Evolutionary conservation across 2,113 vertebrate species (phyloP).

Genomic region (Pygoscelis antarcticus): DNA sequence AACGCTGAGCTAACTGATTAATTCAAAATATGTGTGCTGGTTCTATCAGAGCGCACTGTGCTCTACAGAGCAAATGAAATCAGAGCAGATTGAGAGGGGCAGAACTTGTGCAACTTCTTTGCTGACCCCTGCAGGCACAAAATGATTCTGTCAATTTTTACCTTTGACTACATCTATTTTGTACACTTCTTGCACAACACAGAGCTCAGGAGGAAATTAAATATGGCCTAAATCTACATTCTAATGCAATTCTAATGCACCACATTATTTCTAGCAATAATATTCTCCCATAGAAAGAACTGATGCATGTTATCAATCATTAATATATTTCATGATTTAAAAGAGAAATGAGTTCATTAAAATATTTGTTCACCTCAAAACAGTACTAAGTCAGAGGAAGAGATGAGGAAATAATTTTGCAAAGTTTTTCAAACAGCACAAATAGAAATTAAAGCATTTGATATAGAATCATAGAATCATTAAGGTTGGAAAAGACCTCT

Average conservation of each 20-base stretch:
- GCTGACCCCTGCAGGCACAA: conserved; percentile 45
- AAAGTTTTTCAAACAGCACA: not conserved
- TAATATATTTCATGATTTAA: conserved; percentile 39
- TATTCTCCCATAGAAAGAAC: not conserved
- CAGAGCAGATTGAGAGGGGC: not conserved
- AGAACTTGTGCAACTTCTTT: not conserved
- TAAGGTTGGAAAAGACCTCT: too few species aligned
- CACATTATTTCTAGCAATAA: conserved; percentile 14
- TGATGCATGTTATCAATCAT: conserved; percentile 6
- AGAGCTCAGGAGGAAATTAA: conserved; percentile 2
- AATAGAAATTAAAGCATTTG: not conserved
- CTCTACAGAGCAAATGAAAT: not conserved
- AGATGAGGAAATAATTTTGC: not conserved
- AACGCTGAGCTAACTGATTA: not conserved
- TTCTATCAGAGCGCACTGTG: not conserved
- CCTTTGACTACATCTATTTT: not conserved
- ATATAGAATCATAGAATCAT: not conserved
- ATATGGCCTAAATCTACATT: conserved; percentile 30
- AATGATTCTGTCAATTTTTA: not conserved
- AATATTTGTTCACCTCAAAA: not conserved
- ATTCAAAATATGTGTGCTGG: not conserved
- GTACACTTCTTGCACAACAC: not conserved
- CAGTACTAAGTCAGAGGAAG: not conserved
- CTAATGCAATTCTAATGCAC: conserved; percentile 38
- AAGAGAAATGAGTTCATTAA: conserved; percentile 36